Conservation (phyloP, 2,797 vertebrate species). For the Sciurus carolinensis region DNA sequence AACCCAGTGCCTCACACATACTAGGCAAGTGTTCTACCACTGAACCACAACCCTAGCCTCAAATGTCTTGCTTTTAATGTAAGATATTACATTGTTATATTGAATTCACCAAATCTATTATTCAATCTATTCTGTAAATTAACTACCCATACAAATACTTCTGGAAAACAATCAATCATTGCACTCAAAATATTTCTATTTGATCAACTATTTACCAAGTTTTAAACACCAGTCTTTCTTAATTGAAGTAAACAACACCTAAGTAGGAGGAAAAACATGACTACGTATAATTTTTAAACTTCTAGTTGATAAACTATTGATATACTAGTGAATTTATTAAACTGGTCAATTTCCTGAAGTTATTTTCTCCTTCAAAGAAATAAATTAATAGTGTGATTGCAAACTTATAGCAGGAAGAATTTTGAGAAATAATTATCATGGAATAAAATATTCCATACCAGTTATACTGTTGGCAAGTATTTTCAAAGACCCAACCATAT, state of each 20-base stretch:
- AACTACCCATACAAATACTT: background rate
- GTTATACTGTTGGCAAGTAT: background rate
- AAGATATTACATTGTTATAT: background rate
- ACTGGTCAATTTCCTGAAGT: background rate
- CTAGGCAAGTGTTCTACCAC: no score
- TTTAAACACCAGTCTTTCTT: constrained; percentile 49
- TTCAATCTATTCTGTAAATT: constrained; percentile 3
- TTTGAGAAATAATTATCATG: constrained; percentile 12
- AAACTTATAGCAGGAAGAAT: background rate
- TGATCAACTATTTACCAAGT: constrained; percentile 19
- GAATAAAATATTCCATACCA: constrained; percentile 6
- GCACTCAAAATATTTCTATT: background rate
- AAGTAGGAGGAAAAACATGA: background rate
- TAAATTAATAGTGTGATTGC: background rate
- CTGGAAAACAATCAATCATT: constrained; percentile 50
- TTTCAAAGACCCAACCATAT: constrained; percentile 55
- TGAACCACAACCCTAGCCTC: no score
- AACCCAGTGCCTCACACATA: no score
- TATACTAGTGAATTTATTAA: background rate
- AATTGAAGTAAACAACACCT: constrained; percentile 61
- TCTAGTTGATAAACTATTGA: background rate
- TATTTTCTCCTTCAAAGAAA: constrained; percentile 26
- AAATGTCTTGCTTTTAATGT: constrained; percentile 10
- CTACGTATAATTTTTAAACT: constrained; percentile 57
- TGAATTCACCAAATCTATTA: background rate